Evolutionary conservation across 2,113 vertebrate species (phyloP), one percentile per base, ranked within the genome.

Genomic region (Hypomesus transpacificus): DNA sequence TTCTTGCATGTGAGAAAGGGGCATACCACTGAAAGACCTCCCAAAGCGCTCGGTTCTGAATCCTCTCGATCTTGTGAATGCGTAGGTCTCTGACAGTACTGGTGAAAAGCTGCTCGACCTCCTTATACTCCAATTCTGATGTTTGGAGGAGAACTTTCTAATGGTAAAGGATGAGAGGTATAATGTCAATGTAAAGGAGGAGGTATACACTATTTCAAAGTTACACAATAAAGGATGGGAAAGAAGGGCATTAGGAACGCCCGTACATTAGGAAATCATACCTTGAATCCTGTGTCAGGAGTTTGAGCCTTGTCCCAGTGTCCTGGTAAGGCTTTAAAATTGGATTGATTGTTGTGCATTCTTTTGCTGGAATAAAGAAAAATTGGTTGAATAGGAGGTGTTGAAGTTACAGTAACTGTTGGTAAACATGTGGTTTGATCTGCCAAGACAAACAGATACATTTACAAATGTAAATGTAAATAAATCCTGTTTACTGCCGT

Each of bases 261-360:
- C 7, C 7, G 11, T 46, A 46, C 9, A 46, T 46, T 46, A 46
- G 39, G 39, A 46, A 13, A 7, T 46, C 39, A 34, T 83, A 92
- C 91, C 91, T 71, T 85, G 68, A 57, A 87, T 82, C 90, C 92
- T 0, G 68, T 89, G 17, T 76, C 74, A 14, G 86, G 81, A 24
- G 85, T 75, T 71, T 77, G 75, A 1, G 71, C 73, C 74, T 88
- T 88, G 78, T 92, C 89, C 92, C 92, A 92, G 81, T 84, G 68
- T 21, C 68, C 60, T 0, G 92, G 91, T 14, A 89, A 3, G 14
- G 73, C 3, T 14, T 71, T 61, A 13, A 60, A 83, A 46, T 9
- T 74, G 7, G 52, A 6, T 7, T n/a, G 71, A 63, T 8, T 77
- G 21, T 3, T 54, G 2, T 14, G 20, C 39, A 70, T 74, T 34